Percentiles rank a stretch among this genome's conserved stretches.
Evolutionary conservation across 2,113 vertebrate genomes (phyloP).

Genomic region (Myodes glareolus): DNA sequence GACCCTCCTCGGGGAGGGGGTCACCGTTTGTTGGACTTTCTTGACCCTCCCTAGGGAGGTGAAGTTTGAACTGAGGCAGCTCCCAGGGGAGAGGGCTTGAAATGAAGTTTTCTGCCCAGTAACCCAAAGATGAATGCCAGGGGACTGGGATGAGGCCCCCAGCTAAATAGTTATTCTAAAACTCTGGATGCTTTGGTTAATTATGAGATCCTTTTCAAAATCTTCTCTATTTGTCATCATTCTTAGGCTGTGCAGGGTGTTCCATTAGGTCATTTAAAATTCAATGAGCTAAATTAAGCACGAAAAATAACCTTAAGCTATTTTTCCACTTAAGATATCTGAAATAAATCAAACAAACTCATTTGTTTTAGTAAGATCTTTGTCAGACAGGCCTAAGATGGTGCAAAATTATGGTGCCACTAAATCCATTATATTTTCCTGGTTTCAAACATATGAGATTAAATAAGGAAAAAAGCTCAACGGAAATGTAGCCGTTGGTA

Average conservation of each 20-base stretch:
- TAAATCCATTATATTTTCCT: constrained; percentile 29
- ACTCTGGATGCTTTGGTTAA: not conserved
- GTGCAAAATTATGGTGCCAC: constrained; percentile 62
- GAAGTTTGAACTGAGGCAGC: too few relatives aligned
- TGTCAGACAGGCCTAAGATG: constrained; percentile 49
- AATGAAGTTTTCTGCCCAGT: too few relatives aligned
- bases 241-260: constrained; percentile 71
- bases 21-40: too few relatives aligned
- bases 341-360: constrained; percentile 84
- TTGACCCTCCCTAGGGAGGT: too few relatives aligned
- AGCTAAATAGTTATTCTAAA: not conserved
- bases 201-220: constrained; percentile 15
- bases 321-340: constrained; percentile 80
- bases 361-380: constrained; percentile 10
- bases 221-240: constrained; percentile 12
- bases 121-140: too few relatives aligned
- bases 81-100: too few relatives aligned
- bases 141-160: too few relatives aligned
- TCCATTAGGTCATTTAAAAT: constrained; percentile 86
- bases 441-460: constrained; percentile 12
- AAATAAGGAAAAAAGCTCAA: not conserved
- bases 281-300: constrained; percentile 86
- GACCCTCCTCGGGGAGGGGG: too few relatives aligned
- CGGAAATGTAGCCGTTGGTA: not conserved
- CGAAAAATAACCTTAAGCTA: constrained; percentile 85